Evolutionary conservation across 2,888 invertebrate genomes (phyloP), one percentile per base, ranked within the genome.

Genomic region (Pammene fasciana): DNA sequence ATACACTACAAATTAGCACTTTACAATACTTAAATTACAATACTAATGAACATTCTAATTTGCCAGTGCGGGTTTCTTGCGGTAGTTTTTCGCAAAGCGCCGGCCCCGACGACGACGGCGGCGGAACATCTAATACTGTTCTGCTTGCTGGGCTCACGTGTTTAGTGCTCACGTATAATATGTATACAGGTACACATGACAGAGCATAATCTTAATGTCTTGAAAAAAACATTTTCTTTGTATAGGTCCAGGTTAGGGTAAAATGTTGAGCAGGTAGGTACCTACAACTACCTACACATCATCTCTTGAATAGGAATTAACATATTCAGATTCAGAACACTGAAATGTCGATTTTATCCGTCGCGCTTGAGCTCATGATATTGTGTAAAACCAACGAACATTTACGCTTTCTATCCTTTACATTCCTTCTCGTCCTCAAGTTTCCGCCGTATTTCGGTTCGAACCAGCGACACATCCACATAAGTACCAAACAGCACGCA

Each of bases 31-130:
- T n/a, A 34, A 34, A 59, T 59, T 62, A 62, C 61, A 62, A 62
- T 62, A 62, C 50, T 62, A 61, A 48, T 61, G 18, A 62, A n/a
- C 61, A 62, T 62, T 62, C 18, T 50, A 41, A 62, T 62, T 50
- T 18, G 50, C 14, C 36, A 13, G 50, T n/a, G 38, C 16, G n/a
- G 3, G 14, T 8, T 62, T 62, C 61, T 62, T 62, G 41, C 18
- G 18, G 10, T 9, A 0, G 50, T 62, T 62, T 50, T 62, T 61
- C 36, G 16, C 14, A 50, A 61, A 61, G 61, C 36, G 14, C 5
- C 36, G 9, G 38, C 14, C 14, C 48, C 57, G 57, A 59, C 18
- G 5, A 9, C 36, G 0, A n/a, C 46, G 5, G 11, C 10, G 13
- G 10, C 10, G 45, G 26, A 26, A 26, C 26, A 26, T 26, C 26